Evolutionary conservation across 2,113 vertebrate species (phyloP), one percentile per base, ranked within the genome.

Genomic region (Actenoides hombroni): DNA sequence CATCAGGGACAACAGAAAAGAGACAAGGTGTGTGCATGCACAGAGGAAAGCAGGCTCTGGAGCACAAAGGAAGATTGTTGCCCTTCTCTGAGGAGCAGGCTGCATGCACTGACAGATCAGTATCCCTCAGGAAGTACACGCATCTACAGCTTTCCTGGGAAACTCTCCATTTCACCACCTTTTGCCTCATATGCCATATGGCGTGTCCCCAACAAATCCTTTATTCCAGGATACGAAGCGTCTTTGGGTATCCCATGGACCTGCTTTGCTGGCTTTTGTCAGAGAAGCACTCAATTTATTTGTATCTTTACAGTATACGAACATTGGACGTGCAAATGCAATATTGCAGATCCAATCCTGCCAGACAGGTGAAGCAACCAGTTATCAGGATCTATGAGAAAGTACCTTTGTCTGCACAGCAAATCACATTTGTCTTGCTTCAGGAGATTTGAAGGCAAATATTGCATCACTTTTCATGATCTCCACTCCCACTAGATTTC

Each of bases 311-410:
- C 9, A 19, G 8, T 11, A 39, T 7, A 33, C 53, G 21, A 39
- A 23, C 2, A 0, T 2, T 49, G 56, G 40, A 28, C 2, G 2
- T 13, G 13, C 11, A 46, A 73, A 63, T 5, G 6, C 25, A 20
- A 7, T 14, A 73, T 57, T 33, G 35, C 0, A 3, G 64, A 46
- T 16, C 25, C 59, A 21, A 40, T 18, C 59, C 44, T 33, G 29
- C 54, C 80, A 48, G 69, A 54, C 1, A 0, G 11, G 68, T 4
- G 1, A 65, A 82, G 37, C 40, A 54, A 42, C 17, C 56, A 79
- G 60, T 26, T 57, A 13, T 16, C 29, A 33, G 33, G 25, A 26
- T 84, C 13, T 21, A 18, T 7, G 23, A 59, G 48, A 64, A 24
- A 77, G 12, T 33, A 23, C 1, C 1, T 31, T 21, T 61, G 20